Percentiles rank a stretch among this genome's conserved stretches.
Conservation (phyloP, 2,113 vertebrate genomes). For the Urocynchramus pylzowi region DNA sequence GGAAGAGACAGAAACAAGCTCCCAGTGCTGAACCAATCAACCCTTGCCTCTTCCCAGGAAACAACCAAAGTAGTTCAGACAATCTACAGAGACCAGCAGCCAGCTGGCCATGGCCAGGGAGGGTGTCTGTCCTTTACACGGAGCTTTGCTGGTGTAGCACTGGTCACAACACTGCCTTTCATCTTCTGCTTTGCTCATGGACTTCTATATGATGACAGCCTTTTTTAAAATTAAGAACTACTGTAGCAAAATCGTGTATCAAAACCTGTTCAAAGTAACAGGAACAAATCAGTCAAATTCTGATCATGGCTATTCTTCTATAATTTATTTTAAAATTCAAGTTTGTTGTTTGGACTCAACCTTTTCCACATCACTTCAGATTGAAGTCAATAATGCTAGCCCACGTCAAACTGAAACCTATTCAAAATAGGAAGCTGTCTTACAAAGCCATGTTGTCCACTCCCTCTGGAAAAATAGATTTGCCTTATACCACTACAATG, state of each 20-base stretch:
- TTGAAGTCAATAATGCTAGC: not conserved
- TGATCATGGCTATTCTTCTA: not conserved
- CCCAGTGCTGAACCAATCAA: not conserved
- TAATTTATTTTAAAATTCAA: not conserved
- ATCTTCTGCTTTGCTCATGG: not conserved
- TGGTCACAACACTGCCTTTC: not conserved
- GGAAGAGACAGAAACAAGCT: not conserved
- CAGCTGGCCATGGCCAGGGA: not conserved
- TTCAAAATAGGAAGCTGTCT: not conserved
- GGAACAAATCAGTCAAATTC: not conserved
- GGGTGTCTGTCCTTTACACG: not conserved
- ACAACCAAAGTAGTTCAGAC: not conserved
- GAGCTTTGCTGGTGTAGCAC: not conserved
- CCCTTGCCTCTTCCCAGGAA: not conserved
- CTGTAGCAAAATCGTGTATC: not conserved
- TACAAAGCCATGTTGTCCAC: not conserved
- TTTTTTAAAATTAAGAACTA: not conserved
- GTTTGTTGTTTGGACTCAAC: not conserved
- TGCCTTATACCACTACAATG: not conserved
- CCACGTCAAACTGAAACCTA: not conserved
- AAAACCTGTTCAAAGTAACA: not conserved
- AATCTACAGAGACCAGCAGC: accelerated
- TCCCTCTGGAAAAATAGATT: not conserved
- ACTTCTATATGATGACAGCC: not conserved
- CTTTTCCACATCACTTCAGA: not conserved